Evolutionary conservation across 1,140 invertebrate genomes (phyloP).

Genomic region (Subanguina moxae): DNA sequence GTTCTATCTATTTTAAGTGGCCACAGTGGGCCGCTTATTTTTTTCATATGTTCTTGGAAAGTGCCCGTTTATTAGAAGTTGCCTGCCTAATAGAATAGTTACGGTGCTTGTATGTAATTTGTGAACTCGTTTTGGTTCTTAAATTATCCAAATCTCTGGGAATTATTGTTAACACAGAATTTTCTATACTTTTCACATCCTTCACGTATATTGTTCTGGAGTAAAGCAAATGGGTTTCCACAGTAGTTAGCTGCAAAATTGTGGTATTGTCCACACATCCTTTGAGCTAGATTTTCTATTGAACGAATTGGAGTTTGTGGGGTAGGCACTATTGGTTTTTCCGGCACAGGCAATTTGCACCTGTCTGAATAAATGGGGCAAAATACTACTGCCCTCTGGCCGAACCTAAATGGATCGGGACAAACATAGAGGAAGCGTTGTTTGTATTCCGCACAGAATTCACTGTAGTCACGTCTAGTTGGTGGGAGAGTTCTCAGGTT

Average conservation of each 20-base stretch:
- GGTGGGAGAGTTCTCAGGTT: neutral
- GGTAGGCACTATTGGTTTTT: slow-evolving; percentile 34
- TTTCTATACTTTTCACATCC: slow-evolving; percentile 44
- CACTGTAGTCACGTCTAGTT: slow-evolving; percentile 34
- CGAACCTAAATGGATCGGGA: slow-evolving; percentile 43
- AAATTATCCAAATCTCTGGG: too few species aligned
- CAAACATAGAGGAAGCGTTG: slow-evolving; percentile 52
- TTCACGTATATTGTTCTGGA: slow-evolving; percentile 30
- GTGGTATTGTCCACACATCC: slow-evolving; percentile 28
- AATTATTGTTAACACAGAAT: slow-evolving; percentile 23
- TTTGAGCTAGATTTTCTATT: slow-evolving; percentile 13
- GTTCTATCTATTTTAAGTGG: too few species aligned
- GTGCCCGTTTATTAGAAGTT: too few species aligned
- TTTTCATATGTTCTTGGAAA: too few species aligned
- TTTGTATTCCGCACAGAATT: slow-evolving; percentile 51
- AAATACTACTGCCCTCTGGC: slow-evolving; percentile 46
- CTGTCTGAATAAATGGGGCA: slow-evolving; percentile 53
- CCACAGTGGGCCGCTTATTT: too few species aligned
- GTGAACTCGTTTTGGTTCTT: too few species aligned
- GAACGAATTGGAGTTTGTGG: slow-evolving; percentile 15
- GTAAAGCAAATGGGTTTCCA: slow-evolving; percentile 33
- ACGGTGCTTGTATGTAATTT: too few species aligned
- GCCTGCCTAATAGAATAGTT: too few species aligned
- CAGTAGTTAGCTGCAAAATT: slow-evolving; percentile 43
- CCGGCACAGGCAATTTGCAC: slow-evolving; percentile 32